Conservation (phyloP, 2,888 invertebrate species). For the Tetragnatha montana region DNA sequence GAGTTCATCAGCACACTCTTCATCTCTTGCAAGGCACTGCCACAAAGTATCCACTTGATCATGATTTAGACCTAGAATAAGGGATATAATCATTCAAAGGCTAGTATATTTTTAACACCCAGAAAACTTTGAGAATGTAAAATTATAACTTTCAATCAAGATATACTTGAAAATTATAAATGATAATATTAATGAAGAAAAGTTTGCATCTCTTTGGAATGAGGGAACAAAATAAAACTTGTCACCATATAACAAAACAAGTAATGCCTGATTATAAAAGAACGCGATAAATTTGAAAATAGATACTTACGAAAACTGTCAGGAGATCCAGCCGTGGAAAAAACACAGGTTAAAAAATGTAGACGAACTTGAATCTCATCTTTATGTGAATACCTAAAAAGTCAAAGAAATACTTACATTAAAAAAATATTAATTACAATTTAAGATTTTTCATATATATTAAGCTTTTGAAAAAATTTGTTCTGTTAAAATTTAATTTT, state of each 20-base stretch:
- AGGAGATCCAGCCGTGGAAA: conserved; percentile 91
- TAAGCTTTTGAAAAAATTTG: neutral
- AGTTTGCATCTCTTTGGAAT: too few relatives aligned
- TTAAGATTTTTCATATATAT: too few relatives aligned
- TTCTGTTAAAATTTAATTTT: neutral
- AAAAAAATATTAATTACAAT: neutral
- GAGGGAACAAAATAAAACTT: too few relatives aligned
- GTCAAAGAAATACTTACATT: too few relatives aligned
- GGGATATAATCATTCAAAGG: neutral
- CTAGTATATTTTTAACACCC: too few relatives aligned
- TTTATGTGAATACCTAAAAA: conserved; percentile 74
- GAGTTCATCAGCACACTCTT: conserved; percentile 91
- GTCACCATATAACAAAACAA: too few relatives aligned
- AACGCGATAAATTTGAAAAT: neutral
- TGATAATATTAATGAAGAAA: too few relatives aligned
- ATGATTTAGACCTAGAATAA: conserved; percentile 80
- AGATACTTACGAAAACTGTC: conserved; percentile 83
- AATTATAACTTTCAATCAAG: too few relatives aligned
- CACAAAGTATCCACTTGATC: conserved; percentile 94
- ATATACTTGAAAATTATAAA: too few relatives aligned
- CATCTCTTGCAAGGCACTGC: conserved; percentile 91
- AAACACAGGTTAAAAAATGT: conserved; percentile 93
- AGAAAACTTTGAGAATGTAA: too few relatives aligned
- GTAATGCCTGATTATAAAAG: too few relatives aligned
- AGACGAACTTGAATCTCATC: conserved; percentile 93